Evolutionary conservation across 1,140 invertebrate genomes (phyloP).

Genomic region (Delia radicum): DNA sequence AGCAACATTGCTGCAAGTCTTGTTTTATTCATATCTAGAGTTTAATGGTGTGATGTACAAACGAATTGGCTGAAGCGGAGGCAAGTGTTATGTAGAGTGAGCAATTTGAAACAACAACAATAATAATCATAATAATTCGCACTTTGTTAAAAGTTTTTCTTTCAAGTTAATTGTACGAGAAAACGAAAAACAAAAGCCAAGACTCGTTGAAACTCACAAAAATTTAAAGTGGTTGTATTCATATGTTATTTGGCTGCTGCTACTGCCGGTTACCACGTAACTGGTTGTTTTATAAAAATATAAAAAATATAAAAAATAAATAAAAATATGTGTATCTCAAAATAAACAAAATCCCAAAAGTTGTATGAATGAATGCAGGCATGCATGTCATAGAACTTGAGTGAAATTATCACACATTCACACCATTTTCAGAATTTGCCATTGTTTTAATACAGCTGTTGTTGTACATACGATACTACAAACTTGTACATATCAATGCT

Average conservation of each 20-base stretch:
- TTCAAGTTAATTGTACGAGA: constrained; percentile 23
- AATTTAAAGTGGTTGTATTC: constrained; percentile 12
- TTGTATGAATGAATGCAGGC: constrained; percentile 7
- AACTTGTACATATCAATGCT: not conserved
- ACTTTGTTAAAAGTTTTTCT: constrained; percentile 22
- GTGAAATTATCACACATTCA: constrained; percentile 22
- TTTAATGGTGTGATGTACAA: too few species aligned
- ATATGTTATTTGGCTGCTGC: not conserved
- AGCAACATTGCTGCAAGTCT: too few species aligned
- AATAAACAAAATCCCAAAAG: not conserved
- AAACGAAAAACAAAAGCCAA: constrained; percentile 17
- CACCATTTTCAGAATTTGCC: constrained; percentile 19
- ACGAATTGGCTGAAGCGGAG: not conserved
- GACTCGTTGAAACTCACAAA: constrained; percentile 19
- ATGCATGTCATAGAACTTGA: constrained; percentile 22
- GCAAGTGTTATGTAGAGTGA: not conserved
- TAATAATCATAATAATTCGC: constrained; percentile 16
- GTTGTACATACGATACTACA: not conserved
- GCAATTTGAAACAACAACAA: not conserved
- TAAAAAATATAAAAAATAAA: not conserved
- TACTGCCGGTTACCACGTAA: not conserved
- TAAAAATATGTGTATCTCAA: not conserved
- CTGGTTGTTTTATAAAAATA: not conserved
- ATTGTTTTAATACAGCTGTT: constrained; percentile 1
- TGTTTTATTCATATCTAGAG: too few species aligned